phyloP scores from a whole-genome alignment of 2,113 vertebrate species.

The Lathamus discolor region DNA sequence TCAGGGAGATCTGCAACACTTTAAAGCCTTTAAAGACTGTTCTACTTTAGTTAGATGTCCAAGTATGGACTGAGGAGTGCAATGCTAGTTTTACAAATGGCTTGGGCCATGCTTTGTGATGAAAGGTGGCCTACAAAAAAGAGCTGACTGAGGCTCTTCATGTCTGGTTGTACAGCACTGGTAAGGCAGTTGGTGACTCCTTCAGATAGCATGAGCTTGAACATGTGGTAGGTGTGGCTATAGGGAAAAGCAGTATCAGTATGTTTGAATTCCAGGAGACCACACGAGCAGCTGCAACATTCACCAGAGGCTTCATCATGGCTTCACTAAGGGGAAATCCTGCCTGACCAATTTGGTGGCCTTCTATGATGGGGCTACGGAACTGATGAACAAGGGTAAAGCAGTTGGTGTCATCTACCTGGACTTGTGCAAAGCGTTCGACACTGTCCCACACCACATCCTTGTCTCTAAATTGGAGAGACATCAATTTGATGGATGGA shows the following conservation, averaged over 20 bases:
- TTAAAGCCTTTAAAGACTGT: neutral
- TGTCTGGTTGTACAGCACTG: neutral
- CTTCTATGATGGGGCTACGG: too few species aligned
- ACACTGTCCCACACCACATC: too few species aligned
- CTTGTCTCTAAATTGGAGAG: too few species aligned
- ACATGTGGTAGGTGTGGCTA: neutral
- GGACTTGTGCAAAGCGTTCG: too few species aligned
- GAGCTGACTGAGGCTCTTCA: neutral
- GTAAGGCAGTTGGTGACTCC: neutral
- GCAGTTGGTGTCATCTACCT: too few species aligned
- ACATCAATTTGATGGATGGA: too few species aligned
- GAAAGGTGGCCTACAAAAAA: neutral
- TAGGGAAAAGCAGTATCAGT: neutral
- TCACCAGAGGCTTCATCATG: neutral
- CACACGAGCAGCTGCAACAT: fast-evolving
- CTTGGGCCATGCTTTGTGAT: neutral
- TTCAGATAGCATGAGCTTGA: neutral
- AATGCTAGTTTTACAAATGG: neutral
- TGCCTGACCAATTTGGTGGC: too few species aligned
- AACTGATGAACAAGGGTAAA: too few species aligned
- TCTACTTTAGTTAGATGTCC: neutral
- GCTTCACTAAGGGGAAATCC: too few species aligned
- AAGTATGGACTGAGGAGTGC: neutral
- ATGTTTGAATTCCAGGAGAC: neutral
- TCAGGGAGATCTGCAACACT: neutral